phyloP scores from a whole-genome alignment of 2,888 invertebrate species.

The Amiota mariae region DNA sequence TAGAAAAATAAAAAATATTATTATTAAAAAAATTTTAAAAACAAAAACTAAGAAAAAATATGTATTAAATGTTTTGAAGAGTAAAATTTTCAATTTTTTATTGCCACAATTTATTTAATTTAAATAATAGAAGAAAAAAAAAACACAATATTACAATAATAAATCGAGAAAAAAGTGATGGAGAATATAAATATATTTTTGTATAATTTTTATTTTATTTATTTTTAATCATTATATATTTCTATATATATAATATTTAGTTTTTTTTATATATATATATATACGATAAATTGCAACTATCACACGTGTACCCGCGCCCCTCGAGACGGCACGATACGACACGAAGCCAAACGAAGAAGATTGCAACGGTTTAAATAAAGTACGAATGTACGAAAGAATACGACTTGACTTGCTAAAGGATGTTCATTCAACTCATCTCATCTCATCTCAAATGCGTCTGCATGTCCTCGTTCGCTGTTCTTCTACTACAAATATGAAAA shows the following conservation, averaged over 20 bases:
- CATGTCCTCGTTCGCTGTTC: no score
- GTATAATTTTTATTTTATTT: slow-evolving; percentile 28
- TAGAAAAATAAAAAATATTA: no score
- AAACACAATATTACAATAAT: background rate
- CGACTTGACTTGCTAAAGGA: slow-evolving; percentile 2
- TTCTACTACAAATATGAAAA: no score
- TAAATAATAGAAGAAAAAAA: slow-evolving; percentile 13
- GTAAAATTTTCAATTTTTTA: slow-evolving; percentile 3
- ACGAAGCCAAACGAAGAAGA: slow-evolving; percentile 36
- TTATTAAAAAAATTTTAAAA: background rate
- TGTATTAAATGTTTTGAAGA: slow-evolving; percentile 42
- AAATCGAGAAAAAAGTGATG: slow-evolving; percentile 1
- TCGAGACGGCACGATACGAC: slow-evolving; percentile 17
- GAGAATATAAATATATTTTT: slow-evolving; percentile 41
- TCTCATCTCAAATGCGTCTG: no score
- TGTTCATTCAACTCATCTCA: background rate
- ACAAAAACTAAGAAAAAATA: slow-evolving; percentile 43
- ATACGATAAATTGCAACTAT: slow-evolving; percentile 62
- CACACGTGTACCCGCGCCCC: slow-evolving; percentile 58
- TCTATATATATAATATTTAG: slow-evolving; percentile 47
- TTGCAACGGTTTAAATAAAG: slow-evolving; percentile 53
- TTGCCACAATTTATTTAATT: background rate
- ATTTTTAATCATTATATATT: slow-evolving; percentile 44
- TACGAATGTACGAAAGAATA: slow-evolving; percentile 12
- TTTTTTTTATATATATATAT: slow-evolving; percentile 39